Conservation (phyloP, 2,113 vertebrate species). For the Gadus chalcogrammus region DNA sequence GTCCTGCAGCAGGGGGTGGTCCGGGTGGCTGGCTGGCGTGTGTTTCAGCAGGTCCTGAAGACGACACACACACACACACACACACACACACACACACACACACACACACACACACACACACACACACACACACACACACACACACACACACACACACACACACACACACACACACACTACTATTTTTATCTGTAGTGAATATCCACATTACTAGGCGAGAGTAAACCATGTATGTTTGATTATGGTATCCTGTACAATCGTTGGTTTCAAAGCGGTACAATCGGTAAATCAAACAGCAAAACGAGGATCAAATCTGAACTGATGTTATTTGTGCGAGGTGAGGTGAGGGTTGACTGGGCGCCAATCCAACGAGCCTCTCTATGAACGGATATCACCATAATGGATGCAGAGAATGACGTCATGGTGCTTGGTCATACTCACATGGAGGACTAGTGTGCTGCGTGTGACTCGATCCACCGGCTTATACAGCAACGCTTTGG, state of each 20-base stretch:
- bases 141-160: constrained; percentile 12
- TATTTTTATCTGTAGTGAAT: too few species aligned
- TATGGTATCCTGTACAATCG: too few species aligned
- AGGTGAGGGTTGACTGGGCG: too few species aligned
- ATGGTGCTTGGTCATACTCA: constrained; percentile 70
- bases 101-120: too few species aligned
- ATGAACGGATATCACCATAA: not conserved
- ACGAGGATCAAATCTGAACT: too few species aligned
- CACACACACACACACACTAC: not conserved
- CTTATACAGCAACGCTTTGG: constrained; percentile 89
- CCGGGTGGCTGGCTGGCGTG: constrained; percentile 88
- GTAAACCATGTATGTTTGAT: too few species aligned
- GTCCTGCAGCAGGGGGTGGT: constrained; percentile 90
- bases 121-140: too few species aligned
- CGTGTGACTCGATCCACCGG: constrained; percentile 96
- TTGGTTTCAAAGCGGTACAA: too few species aligned
- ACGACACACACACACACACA: constrained; percentile 5
- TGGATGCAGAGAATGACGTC: not conserved
- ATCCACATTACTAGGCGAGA: too few species aligned
- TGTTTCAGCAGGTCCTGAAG: constrained; percentile 93
- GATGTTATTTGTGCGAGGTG: too few species aligned
- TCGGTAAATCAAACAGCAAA: too few species aligned
- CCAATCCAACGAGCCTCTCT: too few species aligned
- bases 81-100: not conserved
- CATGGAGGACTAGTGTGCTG: constrained; percentile 94